Evolutionary conservation across 2,888 invertebrate genomes (phyloP).

Genomic region (Torymus texanus): DNA sequence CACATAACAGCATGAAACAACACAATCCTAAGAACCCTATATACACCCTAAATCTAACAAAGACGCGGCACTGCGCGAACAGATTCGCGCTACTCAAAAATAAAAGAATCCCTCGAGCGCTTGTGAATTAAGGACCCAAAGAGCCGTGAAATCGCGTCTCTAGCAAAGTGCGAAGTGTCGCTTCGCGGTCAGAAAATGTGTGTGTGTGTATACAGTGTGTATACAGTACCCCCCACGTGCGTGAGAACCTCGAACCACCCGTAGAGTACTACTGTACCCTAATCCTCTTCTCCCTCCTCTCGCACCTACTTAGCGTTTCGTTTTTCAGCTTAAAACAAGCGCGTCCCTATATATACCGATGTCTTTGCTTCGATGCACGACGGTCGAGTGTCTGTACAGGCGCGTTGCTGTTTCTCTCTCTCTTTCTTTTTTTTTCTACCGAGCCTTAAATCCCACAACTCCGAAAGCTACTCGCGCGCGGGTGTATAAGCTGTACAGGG

Average conservation of each 20-base stretch:
- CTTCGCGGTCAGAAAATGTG: constrained; percentile 63
- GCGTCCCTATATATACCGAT: not conserved
- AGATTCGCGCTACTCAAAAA: too few species aligned
- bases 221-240: constrained; percentile 66
- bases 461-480: constrained; percentile 19
- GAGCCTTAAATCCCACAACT: constrained; percentile 25
- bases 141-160: too few species aligned
- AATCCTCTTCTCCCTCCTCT: constrained; percentile 5
- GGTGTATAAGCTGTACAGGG: not conserved
- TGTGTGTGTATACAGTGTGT: constrained; percentile 59
- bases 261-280: not conserved
- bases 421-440: not conserved
- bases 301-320: constrained; percentile 27
- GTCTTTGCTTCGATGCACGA: not conserved
- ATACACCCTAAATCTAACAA: too few species aligned
- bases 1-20: too few species aligned
- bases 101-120: too few species aligned
- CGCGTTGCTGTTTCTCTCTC: not conserved
- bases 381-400: constrained; percentile 14
- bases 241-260: constrained; percentile 66
- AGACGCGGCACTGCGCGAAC: too few species aligned
- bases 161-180: constrained; percentile 70
- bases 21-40: too few species aligned
- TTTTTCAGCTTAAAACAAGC: constrained; percentile 31
- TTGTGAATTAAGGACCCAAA: too few species aligned